Base-by-base conservation (phyloP, 2,888 invertebrate species). In the Hypena proboscidalis region DNA sequence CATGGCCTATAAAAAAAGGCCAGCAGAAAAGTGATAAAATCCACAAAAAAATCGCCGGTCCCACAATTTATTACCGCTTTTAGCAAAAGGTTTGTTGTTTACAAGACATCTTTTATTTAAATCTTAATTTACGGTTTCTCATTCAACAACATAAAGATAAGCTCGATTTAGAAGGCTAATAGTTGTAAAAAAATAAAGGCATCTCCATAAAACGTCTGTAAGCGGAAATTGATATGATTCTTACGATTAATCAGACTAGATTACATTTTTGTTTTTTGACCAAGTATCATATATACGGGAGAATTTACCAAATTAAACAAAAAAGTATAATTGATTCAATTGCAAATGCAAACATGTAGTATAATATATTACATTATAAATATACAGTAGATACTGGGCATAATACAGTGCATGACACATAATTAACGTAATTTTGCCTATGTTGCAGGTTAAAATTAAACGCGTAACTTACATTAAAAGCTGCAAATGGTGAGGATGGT, bases 71-170 rank as follows among this genome's bases (percentile, higher is more conserved):
- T 85, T 80, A 62, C 74, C 74, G 82, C 85, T 85, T 85, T 87
- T 87, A 86, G 85, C 85, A 85, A 84, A 85, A 87, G 84, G 83
- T 87, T 86, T 81, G 83, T 66, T 85, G 85, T 86, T 87, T 84
- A 86, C 85, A 87, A 83, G 85, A 83, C 81, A 74, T 80, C 79
- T 85, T 85, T 86, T 85, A 85, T 85, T 86, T 85, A 82, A 84
- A 85, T 77, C 83, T 80, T 80, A 83, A 86, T 85, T 86, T 86
- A 86, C 80, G 85, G 75, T 81, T 80, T 73, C 74, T 78, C 79
- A 74, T 79, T 68, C 74, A 74, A 75, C 68, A 74, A 71, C 70
- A 64, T 77, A 79, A 78, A 86, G 85, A 85, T 85, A 85, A 85
- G 80, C 66, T 60, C 66, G 58, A 70, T 74, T 68, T 69, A 65